Base-by-base conservation (phyloP, 2,113 vertebrate genomes). In the Oryzias javanicus region DNA sequence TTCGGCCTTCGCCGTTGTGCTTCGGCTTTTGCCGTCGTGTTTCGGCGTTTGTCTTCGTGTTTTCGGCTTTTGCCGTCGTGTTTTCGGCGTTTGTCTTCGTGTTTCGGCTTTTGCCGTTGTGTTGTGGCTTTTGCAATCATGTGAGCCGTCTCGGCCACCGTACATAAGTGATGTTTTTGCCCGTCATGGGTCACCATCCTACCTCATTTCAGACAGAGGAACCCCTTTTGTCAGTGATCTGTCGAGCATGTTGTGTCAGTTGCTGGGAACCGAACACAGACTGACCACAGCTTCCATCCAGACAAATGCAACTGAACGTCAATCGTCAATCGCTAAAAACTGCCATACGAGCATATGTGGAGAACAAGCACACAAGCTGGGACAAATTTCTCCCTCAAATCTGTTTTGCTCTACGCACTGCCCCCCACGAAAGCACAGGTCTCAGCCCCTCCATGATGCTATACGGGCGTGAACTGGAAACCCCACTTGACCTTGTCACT, bases 371-470 rank as follows among this genome's bases (percentile, higher is more conserved):
- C 22, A 49, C 29, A 4, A 18, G 10, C 4, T 49, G 45, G 52
- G 14, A 64, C 19, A 64, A 48, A 20, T 49, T 22, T 18, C 27
- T 55, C 10, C 19, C 62, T 4, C 19, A 64, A 1, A 49, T 64
- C 13, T 64, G 29, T 10, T 64, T 64, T 44, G 49, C 5, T 0
- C 18, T 64, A 14, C 20, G n/a, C 4, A 69, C 51, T 10, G 50
- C 57, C 14, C 22, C 45, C 0, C 58, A 55, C 24, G 57, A 61
- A 1, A 69, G 67, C 24, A 61, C 58, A 8, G 24, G 51, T 0
- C 24, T 35, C 3, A 61, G 45, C 4, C 45, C 46, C 1, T 42
- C 51, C 1, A 45, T 70, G 46, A 70, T 62, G 41, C 18, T 63
- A 62, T 35, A n/a, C n/a, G 46, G 59, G 19, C 18, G 14, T 0